Evolutionary conservation across 37 sponge, comb jelly and placozoan species (phyloP).

Genomic region (Cliona cf. orientalis): DNA sequence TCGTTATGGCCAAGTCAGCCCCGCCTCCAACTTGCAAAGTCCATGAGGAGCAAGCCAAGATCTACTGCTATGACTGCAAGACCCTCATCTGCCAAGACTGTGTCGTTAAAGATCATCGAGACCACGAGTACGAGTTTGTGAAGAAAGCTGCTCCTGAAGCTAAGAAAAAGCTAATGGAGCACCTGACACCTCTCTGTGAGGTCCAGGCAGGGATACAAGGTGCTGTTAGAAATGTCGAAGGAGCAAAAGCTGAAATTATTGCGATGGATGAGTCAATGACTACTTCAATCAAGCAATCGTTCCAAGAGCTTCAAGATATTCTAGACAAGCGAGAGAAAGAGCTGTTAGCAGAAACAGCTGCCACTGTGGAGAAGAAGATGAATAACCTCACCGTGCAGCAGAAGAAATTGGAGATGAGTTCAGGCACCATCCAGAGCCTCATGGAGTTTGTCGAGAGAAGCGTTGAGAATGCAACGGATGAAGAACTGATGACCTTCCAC

Average conservation of each 20-base stretch:
- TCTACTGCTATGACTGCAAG: constrained; percentile 44
- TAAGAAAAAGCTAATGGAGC: constrained; percentile 9
- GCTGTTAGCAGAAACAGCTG: constrained; percentile 4
- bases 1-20: background rate
- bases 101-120: constrained; percentile 18
- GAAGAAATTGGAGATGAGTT: background rate
- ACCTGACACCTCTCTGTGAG: constrained; percentile 7
- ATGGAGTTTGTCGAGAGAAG: constrained; percentile 25
- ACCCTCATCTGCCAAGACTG: constrained; percentile 45
- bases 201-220: background rate
- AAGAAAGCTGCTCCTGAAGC: constrained; percentile 16
- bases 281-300: constrained; percentile 8
- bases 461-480: constrained; percentile 13
- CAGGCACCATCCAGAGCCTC: constrained; percentile 11
- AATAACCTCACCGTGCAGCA: constrained; percentile 14
- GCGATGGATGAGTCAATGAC: background rate
- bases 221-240: background rate
- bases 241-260: background rate
- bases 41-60: constrained; percentile 31
- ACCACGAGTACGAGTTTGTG: constrained; percentile 30
- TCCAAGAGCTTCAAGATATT: constrained; percentile 21
- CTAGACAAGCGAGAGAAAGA: constrained; percentile 5
- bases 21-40: constrained; percentile 5
- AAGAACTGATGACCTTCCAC: constrained; percentile 31
- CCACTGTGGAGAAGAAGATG: constrained; percentile 1